Percentiles rank a stretch among this genome's conserved stretches.
phyloP scores from a whole-genome alignment of 2,797 vertebrate species.

The Enteromius viviparus region DNA sequence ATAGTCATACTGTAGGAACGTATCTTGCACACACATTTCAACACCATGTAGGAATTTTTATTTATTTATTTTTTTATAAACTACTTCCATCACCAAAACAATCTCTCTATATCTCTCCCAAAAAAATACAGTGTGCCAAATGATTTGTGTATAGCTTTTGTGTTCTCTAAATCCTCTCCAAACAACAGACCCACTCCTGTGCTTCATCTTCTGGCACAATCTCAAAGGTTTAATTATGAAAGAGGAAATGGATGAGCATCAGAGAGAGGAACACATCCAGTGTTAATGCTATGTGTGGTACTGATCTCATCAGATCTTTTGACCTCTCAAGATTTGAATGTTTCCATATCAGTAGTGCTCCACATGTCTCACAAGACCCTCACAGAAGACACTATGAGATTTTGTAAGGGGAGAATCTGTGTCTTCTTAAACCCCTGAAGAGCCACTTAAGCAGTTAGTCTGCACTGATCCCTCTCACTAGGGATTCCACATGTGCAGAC shows the following conservation, averaged over 20 bases:
- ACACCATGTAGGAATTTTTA: constrained; percentile 31
- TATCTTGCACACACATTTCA: constrained; percentile 65
- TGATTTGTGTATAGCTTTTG: constrained; percentile 21
- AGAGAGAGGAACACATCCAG: constrained; percentile 17
- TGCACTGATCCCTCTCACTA: constrained; percentile 32
- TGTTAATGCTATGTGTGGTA: constrained; percentile 17
- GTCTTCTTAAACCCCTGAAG: constrained; percentile 33
- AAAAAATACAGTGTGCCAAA: constrained; percentile 7
- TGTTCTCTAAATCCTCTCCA: constrained; percentile 35
- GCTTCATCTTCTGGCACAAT: constrained; percentile 18
- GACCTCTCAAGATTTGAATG: constrained; percentile 5
- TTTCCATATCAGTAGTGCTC: constrained; percentile 25
- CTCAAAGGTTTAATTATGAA: constrained; percentile 47
- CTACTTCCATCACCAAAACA: constrained; percentile 27
- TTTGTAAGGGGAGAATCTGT: constrained; percentile 22
- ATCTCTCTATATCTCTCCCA: constrained; percentile 12
- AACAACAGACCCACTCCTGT: constrained; percentile 32
- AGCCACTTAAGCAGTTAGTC: constrained; percentile 49
- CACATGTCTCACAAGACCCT: constrained; percentile 17
- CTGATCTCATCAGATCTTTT: constrained; percentile 32
- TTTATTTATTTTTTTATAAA: constrained; percentile 2
- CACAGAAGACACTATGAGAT: constrained; percentile 23
- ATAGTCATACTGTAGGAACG: constrained; percentile 74
- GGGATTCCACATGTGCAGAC: constrained; percentile 38
- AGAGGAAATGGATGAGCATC: constrained; percentile 26